Evolutionary conservation across 2,888 invertebrate genomes (phyloP), one percentile per base, ranked within the genome.

Genomic region (Eupelmus urozonus): DNA sequence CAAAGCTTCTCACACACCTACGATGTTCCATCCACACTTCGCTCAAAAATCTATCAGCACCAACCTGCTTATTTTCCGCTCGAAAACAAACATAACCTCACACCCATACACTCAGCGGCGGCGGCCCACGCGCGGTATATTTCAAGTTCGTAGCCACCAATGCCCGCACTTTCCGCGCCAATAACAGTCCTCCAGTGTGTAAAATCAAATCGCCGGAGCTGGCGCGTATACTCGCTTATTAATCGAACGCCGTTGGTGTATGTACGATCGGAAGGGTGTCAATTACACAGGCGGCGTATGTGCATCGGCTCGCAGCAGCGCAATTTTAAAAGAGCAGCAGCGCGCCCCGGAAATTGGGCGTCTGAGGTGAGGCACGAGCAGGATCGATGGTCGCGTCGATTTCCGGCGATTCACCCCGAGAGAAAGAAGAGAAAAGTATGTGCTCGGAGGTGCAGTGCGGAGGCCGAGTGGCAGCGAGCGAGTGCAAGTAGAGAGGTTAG

Each of bases 321-420:
- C 23, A 69, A 70, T 76, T 76, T 76, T 25, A 62, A 65, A 65
- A 9, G 4, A 49, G 42, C 23, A 29, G 13, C 20, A 60, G 55
- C 59, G 73, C 70, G 72, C 66, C 65, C 76, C 73, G 79, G 78
- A 76, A 55, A 74, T 74, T 67, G 29, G 55, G 65, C 51, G 57
- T 53, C n/a, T n/a, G n/a, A n/a, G n/a, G n/a, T n/a, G n/a, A 2
- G 13, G 49, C 65, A 11, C 34, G 51, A 34, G 11, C 27, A 42
- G 57, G 57, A 57, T 65, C 63, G 62, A 70, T 62, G 51, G 40
- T 60, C 62, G 25, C 62, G 9, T 77, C 76, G 73, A 80, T 81
- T 82, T 83, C 77, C 81, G 80, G 79, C 79, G 79, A 77, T 80
- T 79, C 42, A 23, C 23, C 25, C 11, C 23, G 23, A 34, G 7